Base-by-base conservation (phyloP, 2,113 vertebrate genomes). In the Stercorarius parasiticus region DNA sequence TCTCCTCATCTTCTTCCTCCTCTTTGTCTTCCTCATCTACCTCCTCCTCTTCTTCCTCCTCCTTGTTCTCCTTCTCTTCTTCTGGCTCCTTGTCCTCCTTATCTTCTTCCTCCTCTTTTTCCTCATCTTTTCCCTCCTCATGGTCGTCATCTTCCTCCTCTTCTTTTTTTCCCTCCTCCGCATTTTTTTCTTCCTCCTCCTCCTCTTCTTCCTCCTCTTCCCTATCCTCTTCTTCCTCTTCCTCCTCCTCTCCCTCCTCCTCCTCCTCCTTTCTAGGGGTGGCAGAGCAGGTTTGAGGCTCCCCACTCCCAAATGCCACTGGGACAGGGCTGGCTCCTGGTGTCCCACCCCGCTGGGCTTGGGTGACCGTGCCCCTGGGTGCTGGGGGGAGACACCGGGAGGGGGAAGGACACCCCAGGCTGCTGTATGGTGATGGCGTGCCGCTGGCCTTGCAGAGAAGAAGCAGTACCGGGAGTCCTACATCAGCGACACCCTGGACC, bases 401-500 rank as follows among this genome's bases (percentile, higher is more conserved):
- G 47, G 47, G 47, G 2, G 15, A 27, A 27, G 52, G 52, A 53
- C 52, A 27, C 61, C 5, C 12, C 11, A 11, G 70, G 32, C 29
- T 17, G 5, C 56, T 2, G 2, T 2, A 1, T 25, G 6, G 69
- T 5, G 5, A 36, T 11, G 1, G 62, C 2, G 1, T 38, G 43
- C 47, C 15, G 3, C 67, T 50, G 22, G 15, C 82, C 43, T 27
- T 11, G 3, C 98, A 99, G 99, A 99, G 95, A 99, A 99, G 98
- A 99, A 99, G 97, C 99, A 99, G 97, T 99, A 99, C 97, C 98
- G 99, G 2, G 99, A 99, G 92, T 99, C 99, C 1, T 99, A 99
- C 97, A 99, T 99, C 98, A 99, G 99, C 2, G 99, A 99, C 81
- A 99, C 99, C 34, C 98, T 99, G 27, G 99, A 99, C 65, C 98